Evolutionary conservation across 2,888 invertebrate genomes (phyloP).

Genomic region (Tinea semifulvella): DNA sequence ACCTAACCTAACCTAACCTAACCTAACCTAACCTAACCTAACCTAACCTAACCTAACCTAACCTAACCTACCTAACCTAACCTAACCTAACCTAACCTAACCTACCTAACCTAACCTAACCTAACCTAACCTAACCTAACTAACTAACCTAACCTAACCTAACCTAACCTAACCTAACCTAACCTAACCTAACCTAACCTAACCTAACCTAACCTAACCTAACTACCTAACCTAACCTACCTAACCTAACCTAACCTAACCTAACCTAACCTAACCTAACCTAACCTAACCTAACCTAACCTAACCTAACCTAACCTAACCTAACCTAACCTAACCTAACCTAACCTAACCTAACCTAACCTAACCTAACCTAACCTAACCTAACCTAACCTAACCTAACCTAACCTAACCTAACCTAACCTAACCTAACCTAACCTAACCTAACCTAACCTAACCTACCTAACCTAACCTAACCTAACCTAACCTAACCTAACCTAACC

Average conservation of each 20-base stretch:
- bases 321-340: slow-evolving; percentile 20
- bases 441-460: too few relatives aligned
- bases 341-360: slow-evolving; percentile 19
- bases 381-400: slow-evolving; percentile 20
- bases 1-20: too few relatives aligned
- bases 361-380: slow-evolving; percentile 21
- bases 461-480: slow-evolving; percentile 21
- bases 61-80: too few relatives aligned
- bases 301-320: slow-evolving; percentile 16
- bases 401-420: slow-evolving; percentile 23
- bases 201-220: slow-evolving; percentile 12
- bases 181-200: slow-evolving; percentile 14
- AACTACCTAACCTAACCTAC: neutral
- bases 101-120: too few relatives aligned
- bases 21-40: too few relatives aligned
- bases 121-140: slow-evolving; percentile 14
- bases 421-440: slow-evolving; percentile 24
- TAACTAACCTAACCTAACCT: slow-evolving; percentile 14
- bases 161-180: slow-evolving; percentile 14
- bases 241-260: slow-evolving; percentile 17
- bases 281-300: slow-evolving; percentile 17
- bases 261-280: slow-evolving; percentile 15
- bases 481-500: slow-evolving; percentile 21
- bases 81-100: too few relatives aligned
- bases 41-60: too few relatives aligned